Evolutionary conservation across 2,113 vertebrate genomes (phyloP), one percentile per base, ranked within the genome.

Genomic region (Uria lomvia): DNA sequence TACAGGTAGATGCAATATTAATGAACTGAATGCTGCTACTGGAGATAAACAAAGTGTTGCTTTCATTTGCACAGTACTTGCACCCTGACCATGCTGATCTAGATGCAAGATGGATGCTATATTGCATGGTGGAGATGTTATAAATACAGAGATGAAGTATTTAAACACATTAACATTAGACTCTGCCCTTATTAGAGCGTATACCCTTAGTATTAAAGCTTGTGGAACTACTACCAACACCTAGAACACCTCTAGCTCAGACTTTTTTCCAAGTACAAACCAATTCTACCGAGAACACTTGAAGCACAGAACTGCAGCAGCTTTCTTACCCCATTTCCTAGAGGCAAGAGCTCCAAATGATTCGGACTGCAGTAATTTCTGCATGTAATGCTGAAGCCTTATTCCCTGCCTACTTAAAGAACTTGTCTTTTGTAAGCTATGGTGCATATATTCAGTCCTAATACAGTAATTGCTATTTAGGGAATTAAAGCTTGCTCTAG

Each of bases 1-100:
- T 43, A 55, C 34, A 89, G 65, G 70, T 49, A 62, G 63, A 77
- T 89, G 76, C 42, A 97, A 34, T 72, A 96, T 95, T 89, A 87
- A 84, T 81, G 77, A 96, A 86, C 47, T 55, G 29, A 77, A 81
- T 26, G 52, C 73, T 89, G 42, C 73, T 52, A 23, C 45, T 59
- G 62, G 30, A 92, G 89, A 86, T 56, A 78, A 92, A 92, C 71
- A n/a, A 84, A 38, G 56, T 8, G 3, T 72, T 91, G 60, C 70
- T 92, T 87, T 84, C 55, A 77, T 66, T 74, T 66, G 63, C 79
- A 65, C 43, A 68, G 34, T 6, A 45, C 36, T 76, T 79, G 27
- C 32, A 88, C 34, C 30, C 40, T 22, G 78, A 83, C 36, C 85
- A 83, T 22, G 10, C 9, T 47, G n/a, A 71, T 81, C 81, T 43